These are phyloP conservation scores for Caenorhabditis auriculariae DNA, from an alignment of 2,888 invertebrate species.

Conservation along the genomic window DNA sequence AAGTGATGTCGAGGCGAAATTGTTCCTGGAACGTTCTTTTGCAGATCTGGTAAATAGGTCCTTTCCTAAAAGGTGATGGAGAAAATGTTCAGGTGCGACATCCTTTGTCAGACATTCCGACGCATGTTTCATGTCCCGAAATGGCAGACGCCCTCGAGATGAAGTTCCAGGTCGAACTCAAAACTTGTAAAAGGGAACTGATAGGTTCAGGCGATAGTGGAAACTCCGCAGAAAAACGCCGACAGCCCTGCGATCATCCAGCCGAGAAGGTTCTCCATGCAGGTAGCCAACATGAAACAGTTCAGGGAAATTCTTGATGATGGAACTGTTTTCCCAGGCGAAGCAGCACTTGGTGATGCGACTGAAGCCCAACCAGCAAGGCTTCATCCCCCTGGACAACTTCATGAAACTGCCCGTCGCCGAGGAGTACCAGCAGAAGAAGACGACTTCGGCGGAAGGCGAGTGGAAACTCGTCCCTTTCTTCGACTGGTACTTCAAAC, in stretches of 20 bases:
- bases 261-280: constrained; percentile 50
- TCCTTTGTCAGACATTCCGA: constrained; percentile 57
- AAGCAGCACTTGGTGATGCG: constrained; percentile 55
- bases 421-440: constrained; percentile 55
- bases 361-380: constrained; percentile 55
- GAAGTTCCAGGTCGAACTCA: constrained; percentile 55
- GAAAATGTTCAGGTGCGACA: constrained; percentile 56
- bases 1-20: constrained; percentile 60
- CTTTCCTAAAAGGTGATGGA: no score
- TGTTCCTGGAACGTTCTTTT: constrained; percentile 60
- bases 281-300: constrained; percentile 1
- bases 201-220: constrained; percentile 50
- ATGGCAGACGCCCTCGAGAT: constrained; percentile 61
- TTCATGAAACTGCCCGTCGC: constrained; percentile 60
- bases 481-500: constrained; percentile 59
- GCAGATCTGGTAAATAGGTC: constrained; percentile 48
- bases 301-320: not conserved
- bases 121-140: constrained; percentile 48
- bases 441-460: constrained; percentile 47
- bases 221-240: constrained; percentile 61
- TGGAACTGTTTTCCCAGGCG: no score
- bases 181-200: not conserved
- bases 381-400: constrained; percentile 50
- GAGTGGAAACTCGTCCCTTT: constrained; percentile 61
- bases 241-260: constrained; percentile 57